These are phyloP conservation scores for Incurvaria masculella DNA, from an alignment of 2,888 invertebrate genomes.

Conservation along the genomic window DNA sequence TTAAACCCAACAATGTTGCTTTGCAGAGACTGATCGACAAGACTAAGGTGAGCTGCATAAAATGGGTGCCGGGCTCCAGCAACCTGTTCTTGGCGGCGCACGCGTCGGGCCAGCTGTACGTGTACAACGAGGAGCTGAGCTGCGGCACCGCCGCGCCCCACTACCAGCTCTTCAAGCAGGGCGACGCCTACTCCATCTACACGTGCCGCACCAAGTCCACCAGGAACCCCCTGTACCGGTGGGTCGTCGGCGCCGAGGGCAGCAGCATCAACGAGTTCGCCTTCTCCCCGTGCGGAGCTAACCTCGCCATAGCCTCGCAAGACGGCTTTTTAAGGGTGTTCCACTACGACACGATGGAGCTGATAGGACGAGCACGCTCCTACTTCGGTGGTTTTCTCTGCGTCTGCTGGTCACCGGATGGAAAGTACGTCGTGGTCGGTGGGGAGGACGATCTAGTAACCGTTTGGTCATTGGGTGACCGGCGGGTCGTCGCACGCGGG, in stretches of 20 bases:
- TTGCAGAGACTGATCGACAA: slow-evolving; percentile 89
- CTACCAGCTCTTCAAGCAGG: slow-evolving; percentile 94
- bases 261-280: slow-evolving; percentile 93
- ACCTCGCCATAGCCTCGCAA: slow-evolving; percentile 91
- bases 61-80: slow-evolving; percentile 95
- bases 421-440: slow-evolving; percentile 91
- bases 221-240: slow-evolving; percentile 87
- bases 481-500: slow-evolving; percentile 93
- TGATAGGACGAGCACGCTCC: slow-evolving; percentile 89
- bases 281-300: slow-evolving; percentile 92
- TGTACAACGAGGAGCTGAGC: slow-evolving; percentile 94
- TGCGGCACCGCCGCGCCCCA: slow-evolving; percentile 89
- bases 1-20: slow-evolving; percentile 9
- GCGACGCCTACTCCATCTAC: slow-evolving; percentile 90
- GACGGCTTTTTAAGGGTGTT: slow-evolving; percentile 95
- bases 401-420: slow-evolving; percentile 98
- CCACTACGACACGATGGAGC: slow-evolving; percentile 96
- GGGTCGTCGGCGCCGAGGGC: slow-evolving; percentile 80
- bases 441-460: slow-evolving; percentile 99
- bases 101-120: slow-evolving; percentile 93
- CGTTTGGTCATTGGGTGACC: slow-evolving; percentile 92
- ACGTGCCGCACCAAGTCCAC: slow-evolving; percentile 96
- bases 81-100: slow-evolving; percentile 94
- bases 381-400: slow-evolving; percentile 98
- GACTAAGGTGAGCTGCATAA: slow-evolving; percentile 92